Percentiles rank a stretch among this genome's conserved stretches.
Conservation (phyloP, 2,797 vertebrate genomes). For the Sebastolobus alascanus region DNA sequence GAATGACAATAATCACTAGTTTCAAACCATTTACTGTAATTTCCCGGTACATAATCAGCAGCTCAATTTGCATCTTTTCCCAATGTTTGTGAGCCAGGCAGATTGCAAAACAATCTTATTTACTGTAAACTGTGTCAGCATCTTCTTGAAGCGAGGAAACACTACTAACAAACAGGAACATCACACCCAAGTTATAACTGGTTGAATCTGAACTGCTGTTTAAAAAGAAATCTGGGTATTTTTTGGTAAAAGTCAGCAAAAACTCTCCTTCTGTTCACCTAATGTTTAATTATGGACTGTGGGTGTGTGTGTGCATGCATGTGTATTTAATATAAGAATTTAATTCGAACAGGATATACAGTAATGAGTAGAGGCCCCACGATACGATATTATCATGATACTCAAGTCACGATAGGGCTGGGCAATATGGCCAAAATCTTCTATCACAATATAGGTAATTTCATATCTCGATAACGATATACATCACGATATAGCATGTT, state of each 20-base stretch:
- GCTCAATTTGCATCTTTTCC: slow-evolving; percentile 13
- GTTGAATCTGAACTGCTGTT: not conserved
- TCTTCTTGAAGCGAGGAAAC: not conserved
- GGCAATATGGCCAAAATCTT: no score
- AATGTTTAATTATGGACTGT: not conserved
- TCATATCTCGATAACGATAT: no score
- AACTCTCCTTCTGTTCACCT: not conserved
- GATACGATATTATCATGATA: no score
- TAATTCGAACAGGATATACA: not conserved
- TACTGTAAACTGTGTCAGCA: not conserved
- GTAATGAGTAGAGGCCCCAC: not conserved
- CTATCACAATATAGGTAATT: no score
- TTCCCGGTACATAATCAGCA: not conserved
- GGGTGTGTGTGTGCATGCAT: not conserved
- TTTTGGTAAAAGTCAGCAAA: not conserved
- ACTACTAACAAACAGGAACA: not conserved
- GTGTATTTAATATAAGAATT: not conserved
- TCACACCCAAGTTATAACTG: not conserved
- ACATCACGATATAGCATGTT: no score
- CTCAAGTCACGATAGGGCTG: no score
- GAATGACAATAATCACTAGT: not conserved
- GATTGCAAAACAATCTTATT: not conserved
- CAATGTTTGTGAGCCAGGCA: not conserved
- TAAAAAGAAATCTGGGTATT: not conserved
- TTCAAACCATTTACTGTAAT: not conserved